These are phyloP conservation scores for Rhyacophila brunnea DNA, from an alignment of 1,140 invertebrate genomes.

Conservation along the genomic window DNA sequence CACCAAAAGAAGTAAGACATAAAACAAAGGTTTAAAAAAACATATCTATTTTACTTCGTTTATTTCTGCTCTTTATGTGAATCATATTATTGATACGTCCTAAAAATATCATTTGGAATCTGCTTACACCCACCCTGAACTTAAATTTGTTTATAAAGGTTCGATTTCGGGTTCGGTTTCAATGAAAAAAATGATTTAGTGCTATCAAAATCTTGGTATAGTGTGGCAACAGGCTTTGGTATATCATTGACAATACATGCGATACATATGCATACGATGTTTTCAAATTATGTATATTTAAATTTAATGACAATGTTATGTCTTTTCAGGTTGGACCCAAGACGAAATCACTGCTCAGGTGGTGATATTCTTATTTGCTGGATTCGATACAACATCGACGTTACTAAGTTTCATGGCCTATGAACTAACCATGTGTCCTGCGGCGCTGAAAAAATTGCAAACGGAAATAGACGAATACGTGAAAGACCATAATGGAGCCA, in stretches of 20 bases:
- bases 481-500: conserved; percentile 32
- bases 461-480: conserved; percentile 47
- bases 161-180: no score
- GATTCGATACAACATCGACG: conserved; percentile 56
- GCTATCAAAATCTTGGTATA: no score
- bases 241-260: neutral
- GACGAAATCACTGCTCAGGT: conserved; percentile 48
- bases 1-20: conserved; percentile 8
- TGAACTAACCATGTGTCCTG: conserved; percentile 48
- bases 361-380: conserved; percentile 53
- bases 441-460: conserved; percentile 50
- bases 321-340: conserved; percentile 41
- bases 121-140: no score
- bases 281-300: conserved; percentile 1
- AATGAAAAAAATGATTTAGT: no score
- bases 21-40: no score
- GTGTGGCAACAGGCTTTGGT: neutral
- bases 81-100: no score
- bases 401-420: conserved; percentile 44
- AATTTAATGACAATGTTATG: conserved; percentile 3
- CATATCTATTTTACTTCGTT: no score
- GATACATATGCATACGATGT: neutral
- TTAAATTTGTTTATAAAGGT: no score
- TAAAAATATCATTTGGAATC: no score
- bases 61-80: no score